Evolutionary conservation across 2,888 invertebrate species (phyloP).

Genomic region (Silvanus unidentatus): DNA sequence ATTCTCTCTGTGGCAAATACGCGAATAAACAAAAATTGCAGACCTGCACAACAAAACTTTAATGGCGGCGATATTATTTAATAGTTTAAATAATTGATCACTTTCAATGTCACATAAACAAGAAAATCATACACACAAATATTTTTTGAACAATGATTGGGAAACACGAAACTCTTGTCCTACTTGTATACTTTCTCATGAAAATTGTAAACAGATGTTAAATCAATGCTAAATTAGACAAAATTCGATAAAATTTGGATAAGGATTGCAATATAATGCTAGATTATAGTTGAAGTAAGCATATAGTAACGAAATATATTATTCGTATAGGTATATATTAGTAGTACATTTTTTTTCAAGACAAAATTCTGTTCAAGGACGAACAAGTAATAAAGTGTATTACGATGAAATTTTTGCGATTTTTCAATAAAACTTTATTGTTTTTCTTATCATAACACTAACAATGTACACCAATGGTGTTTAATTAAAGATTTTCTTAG

Average conservation of each 20-base stretch:
- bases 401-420: constrained; percentile 8
- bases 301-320: neutral
- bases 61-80: constrained; percentile 28
- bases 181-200: constrained; percentile 39
- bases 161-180: constrained; percentile 37
- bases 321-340: constrained; percentile 1
- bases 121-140: constrained; percentile 21
- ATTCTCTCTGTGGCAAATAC: no score
- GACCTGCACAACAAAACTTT: constrained; percentile 12
- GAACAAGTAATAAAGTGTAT: constrained; percentile 24
- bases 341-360: constrained; percentile 24
- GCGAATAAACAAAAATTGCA: neutral
- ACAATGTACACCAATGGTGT: neutral
- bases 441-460: neutral
- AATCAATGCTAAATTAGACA: constrained; percentile 10
- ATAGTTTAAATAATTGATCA: constrained; percentile 30
- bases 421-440: constrained; percentile 21
- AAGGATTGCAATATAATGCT: neutral
- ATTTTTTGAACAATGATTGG: constrained; percentile 29
- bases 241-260: constrained; percentile 1
- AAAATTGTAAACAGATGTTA: constrained; percentile 28
- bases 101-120: constrained; percentile 37
- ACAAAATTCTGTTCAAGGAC: constrained; percentile 36
- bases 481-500: neutral
- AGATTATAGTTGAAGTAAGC: constrained; percentile 4